These are phyloP conservation scores for Bradysia coprophila DNA, from an alignment of 1,140 invertebrate genomes.

Conservation along the genomic window DNA sequence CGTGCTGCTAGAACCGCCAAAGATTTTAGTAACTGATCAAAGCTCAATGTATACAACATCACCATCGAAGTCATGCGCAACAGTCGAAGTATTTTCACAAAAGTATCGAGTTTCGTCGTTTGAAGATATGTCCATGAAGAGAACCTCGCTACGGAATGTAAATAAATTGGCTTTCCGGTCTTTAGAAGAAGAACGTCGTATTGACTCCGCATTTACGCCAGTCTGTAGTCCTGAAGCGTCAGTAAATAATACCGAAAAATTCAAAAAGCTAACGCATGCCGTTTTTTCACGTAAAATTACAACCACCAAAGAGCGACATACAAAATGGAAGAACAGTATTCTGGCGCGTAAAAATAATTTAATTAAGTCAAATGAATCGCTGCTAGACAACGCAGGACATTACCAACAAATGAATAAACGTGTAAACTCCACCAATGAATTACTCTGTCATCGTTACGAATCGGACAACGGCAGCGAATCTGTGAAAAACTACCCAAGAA, in stretches of 20 bases:
- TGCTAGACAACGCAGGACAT: constrained; percentile 6
- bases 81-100: constrained; percentile 24
- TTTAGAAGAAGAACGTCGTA: constrained; percentile 22
- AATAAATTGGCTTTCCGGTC: constrained; percentile 21
- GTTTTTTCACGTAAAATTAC: constrained; percentile 10
- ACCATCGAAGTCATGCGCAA: constrained; percentile 20
- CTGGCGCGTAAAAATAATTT: constrained; percentile 23
- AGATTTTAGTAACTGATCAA: constrained; percentile 23
- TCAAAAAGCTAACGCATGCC: constrained; percentile 21
- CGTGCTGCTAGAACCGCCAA: constrained; percentile 21
- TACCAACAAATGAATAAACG: neutral
- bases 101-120: constrained; percentile 23
- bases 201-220: constrained; percentile 22
- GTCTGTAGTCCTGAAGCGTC: too few species aligned
- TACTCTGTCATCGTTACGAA: neutral
- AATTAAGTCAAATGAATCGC: constrained; percentile 22
- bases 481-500: neutral
- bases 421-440: constrained; percentile 1
- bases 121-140: constrained; percentile 20
- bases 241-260: constrained; percentile 16
- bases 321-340: constrained; percentile 17
- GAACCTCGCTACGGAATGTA: constrained; percentile 13
- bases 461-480: neutral
- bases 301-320: constrained; percentile 10
- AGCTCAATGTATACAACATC: constrained; percentile 24